A percentile compares a stretch with the other conserved stretches of the same genome.
phyloP scores from a whole-genome alignment of 2,113 vertebrate species.

The Pachycephala philippinensis region DNA sequence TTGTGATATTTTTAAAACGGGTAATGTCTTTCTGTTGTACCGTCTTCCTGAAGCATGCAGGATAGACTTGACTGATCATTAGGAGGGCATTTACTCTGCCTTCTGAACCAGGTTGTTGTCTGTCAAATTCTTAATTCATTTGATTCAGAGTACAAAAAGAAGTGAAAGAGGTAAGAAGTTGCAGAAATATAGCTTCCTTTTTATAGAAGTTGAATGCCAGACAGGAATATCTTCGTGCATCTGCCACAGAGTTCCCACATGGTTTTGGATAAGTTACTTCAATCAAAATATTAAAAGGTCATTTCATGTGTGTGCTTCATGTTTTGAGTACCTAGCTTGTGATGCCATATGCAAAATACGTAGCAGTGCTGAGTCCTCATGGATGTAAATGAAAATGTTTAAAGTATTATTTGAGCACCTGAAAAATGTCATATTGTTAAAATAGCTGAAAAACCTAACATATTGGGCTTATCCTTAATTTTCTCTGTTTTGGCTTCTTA shows the following conservation, averaged over 20 bases:
- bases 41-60: background rate
- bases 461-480: background rate
- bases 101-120: background rate
- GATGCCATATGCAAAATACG: rapidly evolving
- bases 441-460: background rate
- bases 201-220: background rate
- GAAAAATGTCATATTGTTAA: background rate
- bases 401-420: background rate
- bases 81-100: background rate
- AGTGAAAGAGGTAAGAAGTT: background rate
- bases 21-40: background rate
- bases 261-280: background rate
- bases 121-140: background rate
- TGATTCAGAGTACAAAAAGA: background rate
- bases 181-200: background rate
- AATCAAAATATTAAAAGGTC: background rate
- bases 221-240: background rate
- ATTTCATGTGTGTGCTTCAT: background rate
- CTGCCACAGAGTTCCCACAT: background rate
- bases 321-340: background rate
- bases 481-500: background rate
- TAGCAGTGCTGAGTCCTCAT: background rate
- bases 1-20: background rate
- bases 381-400: background rate
- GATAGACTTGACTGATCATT: background rate